A percentile compares a stretch with the other conserved stretches of the same genome.
phyloP scores from a whole-genome alignment of 1,140 invertebrate species.

The Drosophila burlai region DNA sequence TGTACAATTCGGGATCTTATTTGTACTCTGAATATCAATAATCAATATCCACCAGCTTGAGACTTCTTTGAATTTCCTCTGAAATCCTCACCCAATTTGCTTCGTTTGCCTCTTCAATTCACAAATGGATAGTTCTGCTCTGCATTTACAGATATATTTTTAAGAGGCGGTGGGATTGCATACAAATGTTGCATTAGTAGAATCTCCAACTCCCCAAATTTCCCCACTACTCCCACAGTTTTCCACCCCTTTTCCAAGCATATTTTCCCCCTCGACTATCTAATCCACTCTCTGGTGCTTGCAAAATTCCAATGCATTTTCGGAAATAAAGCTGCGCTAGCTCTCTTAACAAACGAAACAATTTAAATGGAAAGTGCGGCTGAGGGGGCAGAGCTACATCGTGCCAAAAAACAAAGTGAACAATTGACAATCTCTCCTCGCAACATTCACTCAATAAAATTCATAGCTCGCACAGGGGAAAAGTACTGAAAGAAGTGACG shows the following conservation, averaged over 20 bases:
- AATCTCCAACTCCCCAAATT: not conserved
- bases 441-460: conserved; percentile 45
- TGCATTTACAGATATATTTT: conserved; percentile 9
- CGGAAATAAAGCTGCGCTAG: conserved; percentile 40
- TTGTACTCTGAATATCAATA: not conserved
- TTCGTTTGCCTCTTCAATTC: conserved; percentile 20
- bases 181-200: conserved; percentile 32
- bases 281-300: not conserved
- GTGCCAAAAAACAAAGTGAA: conserved; percentile 29
- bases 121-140: conserved; percentile 31
- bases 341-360: conserved; percentile 25
- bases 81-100: conserved; percentile 1
- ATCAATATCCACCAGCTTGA: too few species aligned
- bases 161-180: conserved; percentile 33
- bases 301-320: conserved; percentile 6
- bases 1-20: too few species aligned
- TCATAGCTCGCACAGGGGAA: conserved; percentile 21
- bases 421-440: conserved; percentile 27
- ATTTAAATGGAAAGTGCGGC: conserved; percentile 22
- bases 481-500: not conserved
- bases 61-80: conserved; percentile 4
- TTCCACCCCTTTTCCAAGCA: not conserved
- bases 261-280: not conserved
- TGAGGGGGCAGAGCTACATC: not conserved
- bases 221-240: not conserved